Percentiles rank a stretch among this genome's conserved stretches.
Evolutionary conservation across 1,140 invertebrate species (phyloP).

Genomic region (Pseudachorutes palmiensis): DNA sequence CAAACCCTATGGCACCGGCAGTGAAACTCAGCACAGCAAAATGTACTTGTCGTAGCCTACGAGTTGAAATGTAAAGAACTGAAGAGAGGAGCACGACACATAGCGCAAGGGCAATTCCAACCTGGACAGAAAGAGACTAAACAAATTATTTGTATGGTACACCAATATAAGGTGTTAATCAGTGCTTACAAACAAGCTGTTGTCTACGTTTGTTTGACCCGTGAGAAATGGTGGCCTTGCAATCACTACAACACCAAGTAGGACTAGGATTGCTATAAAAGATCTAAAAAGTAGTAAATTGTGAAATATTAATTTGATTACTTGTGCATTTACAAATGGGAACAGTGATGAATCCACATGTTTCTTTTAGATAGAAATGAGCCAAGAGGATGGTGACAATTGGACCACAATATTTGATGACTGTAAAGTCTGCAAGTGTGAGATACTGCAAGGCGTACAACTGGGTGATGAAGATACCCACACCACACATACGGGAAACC

Average conservation of each 20-base stretch:
- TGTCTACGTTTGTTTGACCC: not conserved
- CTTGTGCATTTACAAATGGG: not conserved
- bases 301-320: not conserved
- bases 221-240: not conserved
- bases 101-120: not conserved
- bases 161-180: not conserved
- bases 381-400: not conserved
- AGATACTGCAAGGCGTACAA: conserved; percentile 16
- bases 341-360: not conserved
- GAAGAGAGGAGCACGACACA: not conserved
- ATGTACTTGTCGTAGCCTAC: not conserved
- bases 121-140: not conserved
- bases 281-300: not conserved
- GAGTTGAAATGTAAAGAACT: not conserved
- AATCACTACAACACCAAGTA: not conserved
- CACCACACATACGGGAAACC: not conserved
- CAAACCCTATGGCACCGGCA: not conserved
- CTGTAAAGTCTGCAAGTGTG: not conserved
- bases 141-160: not conserved
- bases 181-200: not conserved
- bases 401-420: not conserved
- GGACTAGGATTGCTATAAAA: not conserved
- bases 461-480: not conserved
- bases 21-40: not conserved
- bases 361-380: conserved; percentile 4